Conservation (phyloP, 2,888 invertebrate genomes). For the Electrophaes corylata region DNA sequence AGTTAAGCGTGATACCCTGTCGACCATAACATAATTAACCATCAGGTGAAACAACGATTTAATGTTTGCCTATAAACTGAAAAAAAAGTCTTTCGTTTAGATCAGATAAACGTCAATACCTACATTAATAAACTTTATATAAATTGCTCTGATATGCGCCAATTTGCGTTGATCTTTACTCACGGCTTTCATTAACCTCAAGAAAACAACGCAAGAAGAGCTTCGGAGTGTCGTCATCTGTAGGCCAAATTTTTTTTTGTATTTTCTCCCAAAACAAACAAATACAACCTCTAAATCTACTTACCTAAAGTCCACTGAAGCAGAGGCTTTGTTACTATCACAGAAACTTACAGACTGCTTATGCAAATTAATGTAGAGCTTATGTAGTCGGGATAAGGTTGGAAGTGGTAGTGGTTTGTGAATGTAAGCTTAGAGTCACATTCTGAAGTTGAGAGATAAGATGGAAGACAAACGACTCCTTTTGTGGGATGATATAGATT, state of each 20-base stretch:
- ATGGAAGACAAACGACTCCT: slow-evolving; percentile 63
- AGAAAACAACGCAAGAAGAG: slow-evolving; percentile 70
- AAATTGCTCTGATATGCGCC: too few species aligned
- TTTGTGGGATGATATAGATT: slow-evolving; percentile 53
- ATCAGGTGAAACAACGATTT: too few species aligned
- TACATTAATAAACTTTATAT: too few species aligned
- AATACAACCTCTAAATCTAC: slow-evolving; percentile 43
- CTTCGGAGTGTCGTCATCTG: slow-evolving; percentile 69
- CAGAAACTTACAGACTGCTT: slow-evolving; percentile 25
- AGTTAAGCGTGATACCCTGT: too few species aligned
- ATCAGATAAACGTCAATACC: too few species aligned
- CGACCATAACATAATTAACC: too few species aligned
- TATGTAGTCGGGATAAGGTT: slow-evolving; percentile 31
- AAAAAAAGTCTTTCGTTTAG: too few species aligned
- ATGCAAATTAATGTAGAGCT: slow-evolving; percentile 33
- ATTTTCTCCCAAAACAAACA: slow-evolving; percentile 29
- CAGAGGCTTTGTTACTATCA: slow-evolving; percentile 22
- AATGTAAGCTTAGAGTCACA: slow-evolving; percentile 56
- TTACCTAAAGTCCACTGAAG: slow-evolving; percentile 35
- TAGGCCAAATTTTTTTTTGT: slow-evolving; percentile 52
- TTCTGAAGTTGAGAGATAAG: slow-evolving; percentile 61
- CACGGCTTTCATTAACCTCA: slow-evolving; percentile 65
- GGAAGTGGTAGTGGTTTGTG: slow-evolving; percentile 36
- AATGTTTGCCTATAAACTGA: too few species aligned
- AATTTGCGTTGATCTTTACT: too few species aligned